A percentile compares a stretch with the other conserved stretches of the same genome.
These are phyloP conservation scores for Drosophila leontia DNA, from an alignment of 1,140 invertebrate species.

Conservation along the genomic window DNA sequence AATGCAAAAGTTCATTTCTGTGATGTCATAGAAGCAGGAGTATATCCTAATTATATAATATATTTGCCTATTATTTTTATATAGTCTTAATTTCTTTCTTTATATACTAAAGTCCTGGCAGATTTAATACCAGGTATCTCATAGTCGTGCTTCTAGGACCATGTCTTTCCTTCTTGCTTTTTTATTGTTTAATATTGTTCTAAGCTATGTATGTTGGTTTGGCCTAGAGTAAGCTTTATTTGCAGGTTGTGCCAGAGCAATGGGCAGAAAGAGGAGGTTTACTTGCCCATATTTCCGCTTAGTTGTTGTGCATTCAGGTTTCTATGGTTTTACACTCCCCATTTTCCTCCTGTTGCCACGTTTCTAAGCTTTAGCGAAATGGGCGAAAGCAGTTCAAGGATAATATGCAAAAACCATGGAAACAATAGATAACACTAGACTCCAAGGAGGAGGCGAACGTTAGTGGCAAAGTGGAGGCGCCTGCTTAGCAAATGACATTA, in stretches of 20 bases:
- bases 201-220: conserved; percentile 68
- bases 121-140: not conserved
- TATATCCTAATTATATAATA: no score
- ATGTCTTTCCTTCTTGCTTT: not conserved
- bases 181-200: conserved; percentile 82
- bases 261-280: conserved; percentile 2
- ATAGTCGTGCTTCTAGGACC: not conserved
- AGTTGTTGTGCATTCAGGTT: conserved; percentile 72
- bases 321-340: conserved; percentile 65
- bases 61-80: no score
- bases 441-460: not conserved
- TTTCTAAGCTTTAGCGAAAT: conserved; percentile 29
- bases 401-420: conserved; percentile 62
- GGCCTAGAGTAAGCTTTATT: conserved; percentile 49
- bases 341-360: conserved; percentile 16
- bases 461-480: conserved; percentile 21
- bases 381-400: conserved; percentile 77
- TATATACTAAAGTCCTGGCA: no score
- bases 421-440: conserved; percentile 59
- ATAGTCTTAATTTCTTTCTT: no score
- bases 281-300: conserved; percentile 63
- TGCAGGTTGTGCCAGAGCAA: not conserved
- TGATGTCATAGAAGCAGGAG: not conserved
- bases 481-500: conserved; percentile 73
- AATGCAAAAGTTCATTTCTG: not conserved